Evolutionary conservation across 35 echinoderm and acorn worm genomes (phyloP), one percentile per base, ranked within the genome.

Genomic region (Ophiothrix spiculata): DNA sequence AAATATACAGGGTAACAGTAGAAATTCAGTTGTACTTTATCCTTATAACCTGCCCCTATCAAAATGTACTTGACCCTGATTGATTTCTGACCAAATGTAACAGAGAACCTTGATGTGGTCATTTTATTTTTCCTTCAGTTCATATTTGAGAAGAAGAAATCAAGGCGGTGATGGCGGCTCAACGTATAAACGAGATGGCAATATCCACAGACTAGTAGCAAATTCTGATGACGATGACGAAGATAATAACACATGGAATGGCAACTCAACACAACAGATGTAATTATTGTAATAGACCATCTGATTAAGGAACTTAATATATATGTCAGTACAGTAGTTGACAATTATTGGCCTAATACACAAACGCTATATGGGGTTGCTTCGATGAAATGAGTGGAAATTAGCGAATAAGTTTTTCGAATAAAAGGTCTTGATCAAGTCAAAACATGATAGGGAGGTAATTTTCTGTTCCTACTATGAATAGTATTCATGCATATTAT

Each of bases 241-340:
- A 77, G 95, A 98, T 56, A 98, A 98, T 37, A 93, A 93, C 17
- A 98, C 95, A 32, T 98, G 89, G 91, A 98, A 98, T 83, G 95
- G 95, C 32, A 98, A 98, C 54, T 98, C 95, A 36, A 94, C 95
- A 0, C 95, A 98, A 73, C 95, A 98, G 56, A 94, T 98, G 91
- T n/a, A n/a, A n/a, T n/a, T n/a, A n/a, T n/a, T n/a, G n/a, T n/a
- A n/a, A n/a, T n/a, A n/a, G n/a, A n/a, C n/a, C n/a, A n/a, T n/a
- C n/a, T n/a, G n/a, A n/a, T n/a, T n/a, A n/a, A n/a, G n/a, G n/a
- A n/a, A n/a, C n/a, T n/a, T n/a, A n/a, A n/a, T n/a, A n/a, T n/a
- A n/a, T n/a, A n/a, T n/a, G n/a, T n/a, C n/a, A n/a, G n/a, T n/a
- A n/a, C n/a, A n/a, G n/a, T n/a, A n/a, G n/a, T n/a, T n/a, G n/a